Conservation (phyloP, 1,140 invertebrate species). For the Bombus terrestris region DNA sequence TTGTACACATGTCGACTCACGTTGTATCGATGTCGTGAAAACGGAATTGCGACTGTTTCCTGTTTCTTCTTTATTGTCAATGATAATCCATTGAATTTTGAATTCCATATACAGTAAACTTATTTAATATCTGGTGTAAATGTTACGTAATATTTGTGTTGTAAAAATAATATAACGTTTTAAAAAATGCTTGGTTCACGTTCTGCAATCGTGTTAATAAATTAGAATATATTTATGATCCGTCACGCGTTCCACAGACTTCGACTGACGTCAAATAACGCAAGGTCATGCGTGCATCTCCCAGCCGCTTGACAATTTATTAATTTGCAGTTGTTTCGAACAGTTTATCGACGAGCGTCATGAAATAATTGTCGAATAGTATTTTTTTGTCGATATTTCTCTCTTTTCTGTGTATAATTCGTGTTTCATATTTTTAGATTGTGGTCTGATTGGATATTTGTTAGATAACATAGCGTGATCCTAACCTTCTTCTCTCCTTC, state of each 20-base stretch:
- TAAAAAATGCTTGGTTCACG: neutral
- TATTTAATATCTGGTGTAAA: neutral
- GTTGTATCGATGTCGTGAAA: neutral
- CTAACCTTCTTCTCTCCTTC: neutral
- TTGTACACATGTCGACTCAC: neutral
- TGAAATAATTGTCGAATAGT: neutral
- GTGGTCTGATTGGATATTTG: too few species aligned
- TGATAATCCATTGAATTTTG: neutral
- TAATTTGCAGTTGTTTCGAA: slow-evolving; percentile 1
- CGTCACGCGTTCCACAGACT: neutral
- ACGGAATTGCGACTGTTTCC: neutral
- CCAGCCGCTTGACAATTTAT: neutral
- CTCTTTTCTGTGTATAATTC: too few species aligned
- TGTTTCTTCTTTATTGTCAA: neutral
- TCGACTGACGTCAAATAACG: slow-evolving; percentile 30
- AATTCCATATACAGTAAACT: neutral
- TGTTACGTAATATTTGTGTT: neutral
- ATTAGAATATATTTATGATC: slow-evolving; percentile 20
- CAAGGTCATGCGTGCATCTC: slow-evolving; percentile 29
- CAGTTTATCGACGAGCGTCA: neutral
- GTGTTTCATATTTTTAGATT: too few species aligned
- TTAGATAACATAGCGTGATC: neutral
- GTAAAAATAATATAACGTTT: neutral
- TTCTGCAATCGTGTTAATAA: neutral
- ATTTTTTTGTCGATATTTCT: neutral